These are phyloP conservation scores for Platycnemis pennipes DNA, from an alignment of 2,888 invertebrate genomes.

Conservation along the genomic window DNA sequence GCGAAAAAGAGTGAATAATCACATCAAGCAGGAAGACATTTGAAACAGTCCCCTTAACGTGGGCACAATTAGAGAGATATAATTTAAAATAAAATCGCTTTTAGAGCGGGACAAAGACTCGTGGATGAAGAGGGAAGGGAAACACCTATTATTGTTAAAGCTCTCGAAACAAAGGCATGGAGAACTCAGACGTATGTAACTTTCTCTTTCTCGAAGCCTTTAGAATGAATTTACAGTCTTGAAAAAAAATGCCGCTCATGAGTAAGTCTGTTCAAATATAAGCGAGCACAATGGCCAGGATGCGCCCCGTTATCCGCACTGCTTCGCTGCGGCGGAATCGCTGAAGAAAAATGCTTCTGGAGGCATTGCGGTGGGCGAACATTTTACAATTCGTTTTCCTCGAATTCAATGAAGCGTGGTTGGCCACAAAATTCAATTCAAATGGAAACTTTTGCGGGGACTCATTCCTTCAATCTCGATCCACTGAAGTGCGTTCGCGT, in stretches of 20 bases:
- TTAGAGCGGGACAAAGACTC: too few relatives aligned
- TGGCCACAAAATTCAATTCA: not conserved
- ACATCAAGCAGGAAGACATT: too few relatives aligned
- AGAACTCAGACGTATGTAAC: not conserved
- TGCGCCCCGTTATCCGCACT: not conserved
- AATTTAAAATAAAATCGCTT: too few relatives aligned
- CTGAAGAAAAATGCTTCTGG: not conserved
- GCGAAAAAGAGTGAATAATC: too few relatives aligned
- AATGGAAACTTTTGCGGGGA: not conserved
- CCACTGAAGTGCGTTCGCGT: too few relatives aligned
- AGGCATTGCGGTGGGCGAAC: not conserved
- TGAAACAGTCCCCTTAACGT: too few relatives aligned
- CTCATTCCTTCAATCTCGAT: too few relatives aligned
- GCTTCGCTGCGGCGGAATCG: not conserved
- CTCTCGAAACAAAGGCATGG: not conserved
- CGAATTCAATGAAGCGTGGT: not conserved
- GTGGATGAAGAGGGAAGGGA: too few relatives aligned
- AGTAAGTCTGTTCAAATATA: not conserved
- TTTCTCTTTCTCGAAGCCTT: not conserved
- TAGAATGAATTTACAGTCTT: not conserved
- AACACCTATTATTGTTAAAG: too few relatives aligned
- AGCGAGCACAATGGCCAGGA: not conserved
- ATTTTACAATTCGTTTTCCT: not conserved
- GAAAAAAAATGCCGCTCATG: not conserved
- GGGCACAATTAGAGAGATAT: too few relatives aligned